Base-by-base conservation (phyloP, 1,140 invertebrate genomes). In the Phocides pigmalion region DNA sequence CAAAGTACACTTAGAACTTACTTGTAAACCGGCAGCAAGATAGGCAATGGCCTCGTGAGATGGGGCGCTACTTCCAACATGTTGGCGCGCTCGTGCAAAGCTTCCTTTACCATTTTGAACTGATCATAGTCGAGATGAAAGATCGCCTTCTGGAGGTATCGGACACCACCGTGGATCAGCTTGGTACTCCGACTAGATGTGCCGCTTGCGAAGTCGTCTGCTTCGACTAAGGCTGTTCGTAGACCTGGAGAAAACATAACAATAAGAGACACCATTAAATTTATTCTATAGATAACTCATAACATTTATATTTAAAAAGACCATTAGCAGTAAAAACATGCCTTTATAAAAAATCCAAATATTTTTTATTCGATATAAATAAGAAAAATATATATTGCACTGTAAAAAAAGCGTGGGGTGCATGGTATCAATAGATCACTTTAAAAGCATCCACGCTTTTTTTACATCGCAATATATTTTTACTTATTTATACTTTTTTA, bases 1-100 rank as follows among this genome's bases (percentile, higher is more conserved):
- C n/a, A n/a, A n/a, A 22, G 5, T 3, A 22, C 20, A 2, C 12
- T 42, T 17, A 46, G 39, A 25, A 74, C 94, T 94, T 92, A 98
- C 97, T 96, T 97, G 92, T 99, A 99, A 41, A 99, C 96, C 14
- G 99, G 99, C 66, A 99, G 90, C 97, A 99, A 99, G 77, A 99
- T 99, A 16, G 99, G 99, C 68, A 99, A 92, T 4, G 98, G 98
- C 87, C 98, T 96, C 17, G 98, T 97, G 15, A 99, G 92, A 94
- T 99, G 99, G 11, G 99, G 99, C 14, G 99, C 99, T 53, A 98
- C 98, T 68, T 97, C 93, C 14, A 99, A 93, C 94, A 99, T 96
- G 81, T 97, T 97, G 0, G 98, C 96, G 76, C 99, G 91, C 92
- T 99, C 99, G 81, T 97, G 94, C 35, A 99, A 92, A 0, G 99